These are phyloP conservation scores for Diadumene lineata DNA, from an alignment of 92 coral and sea anemone species.

Conservation along the genomic window DNA sequence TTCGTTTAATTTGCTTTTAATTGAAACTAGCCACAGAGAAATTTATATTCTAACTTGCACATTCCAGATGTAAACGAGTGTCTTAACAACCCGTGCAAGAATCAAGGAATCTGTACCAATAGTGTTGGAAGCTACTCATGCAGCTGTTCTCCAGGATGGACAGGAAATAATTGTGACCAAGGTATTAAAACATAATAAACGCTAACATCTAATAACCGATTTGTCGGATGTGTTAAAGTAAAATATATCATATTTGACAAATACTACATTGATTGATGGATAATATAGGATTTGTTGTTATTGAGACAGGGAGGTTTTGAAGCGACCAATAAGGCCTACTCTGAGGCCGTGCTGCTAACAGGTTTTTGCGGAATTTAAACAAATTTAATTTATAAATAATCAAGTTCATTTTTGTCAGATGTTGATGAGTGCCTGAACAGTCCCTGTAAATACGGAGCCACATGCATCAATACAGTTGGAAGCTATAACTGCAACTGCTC, in stretches of 20 bases:
- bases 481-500: constrained; percentile 31
- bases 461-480: constrained; percentile 27
- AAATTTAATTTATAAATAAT: background rate
- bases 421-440: constrained; percentile 14
- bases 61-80: constrained; percentile 7
- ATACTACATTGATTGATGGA: no score
- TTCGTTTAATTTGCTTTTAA: no score
- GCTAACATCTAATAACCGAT: no score
- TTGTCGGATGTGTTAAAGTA: background rate
- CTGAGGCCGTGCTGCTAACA: no score
- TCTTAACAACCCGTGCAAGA: background rate
- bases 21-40: no score
- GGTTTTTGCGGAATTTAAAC: no score
- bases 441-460: constrained; percentile 33
- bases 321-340: no score
- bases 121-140: background rate
- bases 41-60: background rate
- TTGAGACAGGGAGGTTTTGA: no score
- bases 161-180: background rate
- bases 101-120: background rate
- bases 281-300: no score
- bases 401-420: background rate
- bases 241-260: no score
- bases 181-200: background rate
- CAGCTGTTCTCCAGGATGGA: background rate